phyloP scores from a whole-genome alignment of 1,140 invertebrate genomes.

The Saccostrea cuccullata region DNA sequence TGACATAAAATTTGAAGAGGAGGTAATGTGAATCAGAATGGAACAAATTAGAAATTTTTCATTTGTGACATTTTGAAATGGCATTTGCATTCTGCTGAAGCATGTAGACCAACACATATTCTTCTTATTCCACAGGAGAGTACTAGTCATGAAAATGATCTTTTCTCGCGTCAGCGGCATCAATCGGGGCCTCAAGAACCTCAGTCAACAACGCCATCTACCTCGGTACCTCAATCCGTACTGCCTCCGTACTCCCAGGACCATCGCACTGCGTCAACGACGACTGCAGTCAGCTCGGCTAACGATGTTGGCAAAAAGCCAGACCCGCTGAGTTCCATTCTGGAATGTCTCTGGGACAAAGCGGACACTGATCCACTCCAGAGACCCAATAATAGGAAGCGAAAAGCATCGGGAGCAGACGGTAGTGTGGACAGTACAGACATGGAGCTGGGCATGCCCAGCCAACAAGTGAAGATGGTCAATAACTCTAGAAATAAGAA shows the following conservation, averaged over 20 bases:
- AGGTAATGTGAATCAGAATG: background rate
- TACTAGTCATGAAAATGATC: slow-evolving; percentile 74
- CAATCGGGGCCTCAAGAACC: slow-evolving; percentile 72
- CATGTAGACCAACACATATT: background rate
- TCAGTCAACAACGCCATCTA: slow-evolving; percentile 70
- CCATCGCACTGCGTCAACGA: background rate
- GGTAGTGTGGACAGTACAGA: slow-evolving; percentile 67
- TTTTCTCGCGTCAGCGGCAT: slow-evolving; percentile 72
- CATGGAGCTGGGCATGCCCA: slow-evolving; percentile 58
- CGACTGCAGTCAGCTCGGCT: background rate
- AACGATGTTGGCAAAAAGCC: background rate
- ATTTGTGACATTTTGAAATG: background rate
- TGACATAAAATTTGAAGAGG: background rate
- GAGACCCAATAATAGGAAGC: slow-evolving; percentile 55
- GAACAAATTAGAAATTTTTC: background rate
- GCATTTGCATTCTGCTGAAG: background rate
- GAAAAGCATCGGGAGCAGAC: slow-evolving; percentile 67
- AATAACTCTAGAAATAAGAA: slow-evolving; percentile 86
- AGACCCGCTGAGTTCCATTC: slow-evolving; percentile 55
- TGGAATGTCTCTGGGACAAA: slow-evolving; percentile 60
- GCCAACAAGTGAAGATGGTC: slow-evolving; percentile 50
- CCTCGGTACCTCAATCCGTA: slow-evolving; percentile 52
- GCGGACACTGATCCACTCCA: slow-evolving; percentile 47
- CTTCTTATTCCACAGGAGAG: slow-evolving; percentile 69
- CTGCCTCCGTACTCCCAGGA: background rate